These are phyloP conservation scores for Cylloceria caligata DNA, from an alignment of 2,888 invertebrate species.

Conservation along the genomic window DNA sequence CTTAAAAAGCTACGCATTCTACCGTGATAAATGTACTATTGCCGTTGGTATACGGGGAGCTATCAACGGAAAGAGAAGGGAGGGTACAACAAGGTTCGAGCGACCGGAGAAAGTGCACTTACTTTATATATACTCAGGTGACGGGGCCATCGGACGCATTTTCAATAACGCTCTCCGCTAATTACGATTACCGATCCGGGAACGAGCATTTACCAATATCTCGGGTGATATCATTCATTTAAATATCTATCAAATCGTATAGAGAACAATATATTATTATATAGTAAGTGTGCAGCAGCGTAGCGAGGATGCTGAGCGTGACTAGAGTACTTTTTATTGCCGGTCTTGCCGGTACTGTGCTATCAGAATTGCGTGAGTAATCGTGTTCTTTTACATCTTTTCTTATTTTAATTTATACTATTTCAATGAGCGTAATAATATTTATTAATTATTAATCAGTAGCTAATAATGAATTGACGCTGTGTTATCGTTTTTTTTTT, in stretches of 20 bases:
- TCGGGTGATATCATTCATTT: conserved; percentile 10
- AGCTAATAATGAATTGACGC: background rate
- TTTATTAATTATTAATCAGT: background rate
- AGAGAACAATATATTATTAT: conserved; percentile 11
- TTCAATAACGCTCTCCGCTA: conserved; percentile 79
- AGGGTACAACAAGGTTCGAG: conserved; percentile 51
- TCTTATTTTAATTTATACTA: conserved; percentile 7
- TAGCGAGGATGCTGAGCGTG: conserved; percentile 54
- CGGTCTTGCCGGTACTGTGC: conserved; percentile 62
- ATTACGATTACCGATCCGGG: conserved; percentile 70
- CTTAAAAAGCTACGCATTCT: conserved; percentile 80
- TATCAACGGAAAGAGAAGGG: conserved; percentile 73
- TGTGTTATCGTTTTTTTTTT: background rate
- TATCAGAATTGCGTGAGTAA: conserved; percentile 76
- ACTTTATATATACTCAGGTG: conserved; percentile 82
- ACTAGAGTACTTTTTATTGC: conserved; percentile 54
- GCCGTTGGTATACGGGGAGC: conserved; percentile 35
- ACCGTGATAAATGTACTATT: conserved; percentile 81
- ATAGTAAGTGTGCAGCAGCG: conserved; percentile 42
- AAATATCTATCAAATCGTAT: background rate
- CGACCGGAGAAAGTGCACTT: conserved; percentile 82
- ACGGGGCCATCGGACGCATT: conserved; percentile 79
- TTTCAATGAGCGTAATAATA: background rate
- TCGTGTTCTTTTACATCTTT: conserved; percentile 3
- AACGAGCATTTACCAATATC: conserved; percentile 13